phyloP scores from a whole-genome alignment of 2,888 invertebrate species.

The Odiellus spinosus region DNA sequence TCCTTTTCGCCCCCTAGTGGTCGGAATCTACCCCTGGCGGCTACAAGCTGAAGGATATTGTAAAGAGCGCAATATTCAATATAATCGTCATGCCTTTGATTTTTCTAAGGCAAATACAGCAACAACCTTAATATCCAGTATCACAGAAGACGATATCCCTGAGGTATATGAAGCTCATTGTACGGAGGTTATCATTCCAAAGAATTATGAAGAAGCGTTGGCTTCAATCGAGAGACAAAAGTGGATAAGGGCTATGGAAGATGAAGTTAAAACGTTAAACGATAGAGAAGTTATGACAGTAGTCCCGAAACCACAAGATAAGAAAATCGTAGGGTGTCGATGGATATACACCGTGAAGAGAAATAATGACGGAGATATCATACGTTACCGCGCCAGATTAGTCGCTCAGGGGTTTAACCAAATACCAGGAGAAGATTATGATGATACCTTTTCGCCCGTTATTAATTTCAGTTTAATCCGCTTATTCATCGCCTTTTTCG shows the following conservation, averaged over 20 bases:
- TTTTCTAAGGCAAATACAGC: too few relatives aligned
- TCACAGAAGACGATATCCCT: too few relatives aligned
- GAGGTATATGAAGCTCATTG: too few relatives aligned
- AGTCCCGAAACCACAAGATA: background rate
- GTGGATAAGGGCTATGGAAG: background rate
- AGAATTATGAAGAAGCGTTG: too few relatives aligned
- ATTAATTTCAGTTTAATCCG: slow-evolving; percentile 2
- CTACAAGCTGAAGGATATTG: too few relatives aligned
- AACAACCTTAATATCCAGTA: too few relatives aligned
- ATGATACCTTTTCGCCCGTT: background rate
- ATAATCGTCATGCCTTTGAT: too few relatives aligned
- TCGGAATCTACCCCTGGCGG: too few relatives aligned
- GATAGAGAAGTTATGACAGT: background rate
- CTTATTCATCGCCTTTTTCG: slow-evolving; percentile 1
- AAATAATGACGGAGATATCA: background rate
- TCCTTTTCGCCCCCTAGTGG: too few relatives aligned
- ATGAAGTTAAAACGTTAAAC: background rate
- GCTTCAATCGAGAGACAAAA: too few relatives aligned
- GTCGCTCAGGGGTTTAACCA: slow-evolving; percentile 2
- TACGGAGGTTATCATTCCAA: too few relatives aligned
- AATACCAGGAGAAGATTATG: background rate
- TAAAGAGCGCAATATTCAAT: too few relatives aligned
- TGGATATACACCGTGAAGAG: background rate
- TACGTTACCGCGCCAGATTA: background rate
- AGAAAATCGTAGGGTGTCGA: background rate